These are phyloP conservation scores for Australoheros facetus DNA, from an alignment of 2,797 vertebrate genomes.

Conservation along the genomic window DNA sequence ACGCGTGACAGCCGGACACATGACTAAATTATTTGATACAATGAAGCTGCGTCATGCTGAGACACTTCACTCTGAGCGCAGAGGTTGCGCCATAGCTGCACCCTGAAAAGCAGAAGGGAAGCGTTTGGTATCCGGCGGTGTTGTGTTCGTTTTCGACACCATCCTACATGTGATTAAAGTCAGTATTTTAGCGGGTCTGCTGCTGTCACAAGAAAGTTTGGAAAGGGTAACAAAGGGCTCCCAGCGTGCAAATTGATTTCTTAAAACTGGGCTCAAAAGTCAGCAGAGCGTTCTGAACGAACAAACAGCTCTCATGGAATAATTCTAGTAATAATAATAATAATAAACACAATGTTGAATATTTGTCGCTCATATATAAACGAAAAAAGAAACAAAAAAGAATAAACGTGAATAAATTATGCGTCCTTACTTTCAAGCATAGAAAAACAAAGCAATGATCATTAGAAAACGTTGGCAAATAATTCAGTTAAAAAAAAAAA, in stretches of 20 bases:
- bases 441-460: background rate
- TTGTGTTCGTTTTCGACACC: background rate
- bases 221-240: slow-evolving; percentile 28
- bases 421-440: background rate
- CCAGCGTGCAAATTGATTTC: background rate
- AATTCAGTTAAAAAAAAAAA: background rate
- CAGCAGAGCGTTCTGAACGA: background rate
- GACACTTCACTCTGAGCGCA: background rate
- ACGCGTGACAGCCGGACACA: background rate
- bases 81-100: slow-evolving; percentile 27
- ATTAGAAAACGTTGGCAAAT: background rate
- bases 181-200: background rate
- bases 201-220: slow-evolving; percentile 51
- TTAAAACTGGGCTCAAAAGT: background rate
- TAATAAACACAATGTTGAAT: background rate
- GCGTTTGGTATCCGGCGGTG: background rate
- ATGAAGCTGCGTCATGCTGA: slow-evolving; percentile 38
- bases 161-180: slow-evolving; percentile 43
- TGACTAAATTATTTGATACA: background rate
- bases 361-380: background rate
- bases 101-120: slow-evolving; percentile 50
- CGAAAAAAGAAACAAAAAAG: background rate
- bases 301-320: background rate
- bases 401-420: background rate
- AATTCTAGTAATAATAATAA: background rate